Percentiles rank a stretch among this genome's conserved stretches.
Evolutionary conservation across 1,140 invertebrate genomes (phyloP).

Genomic region (Drosophila orosa): DNA sequence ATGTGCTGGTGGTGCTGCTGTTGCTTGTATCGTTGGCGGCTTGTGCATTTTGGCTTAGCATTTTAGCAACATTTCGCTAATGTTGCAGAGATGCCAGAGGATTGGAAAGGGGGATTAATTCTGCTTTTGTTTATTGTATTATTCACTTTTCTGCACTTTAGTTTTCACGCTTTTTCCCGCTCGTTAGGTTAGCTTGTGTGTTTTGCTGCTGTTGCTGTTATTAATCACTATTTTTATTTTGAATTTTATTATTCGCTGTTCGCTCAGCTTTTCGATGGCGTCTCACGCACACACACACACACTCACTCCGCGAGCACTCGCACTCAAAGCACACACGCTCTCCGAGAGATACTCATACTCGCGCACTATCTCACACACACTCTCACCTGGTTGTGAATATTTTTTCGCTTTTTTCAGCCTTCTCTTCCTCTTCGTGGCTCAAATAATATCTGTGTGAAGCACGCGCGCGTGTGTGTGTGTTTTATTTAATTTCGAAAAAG

Average conservation of each 20-base stretch:
- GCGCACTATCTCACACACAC: constrained; percentile 26
- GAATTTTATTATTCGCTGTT: constrained; percentile 70
- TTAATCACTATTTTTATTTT: constrained; percentile 83
- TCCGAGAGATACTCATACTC: constrained; percentile 32
- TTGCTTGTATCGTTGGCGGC: constrained; percentile 37
- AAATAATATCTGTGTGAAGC: constrained; percentile 40
- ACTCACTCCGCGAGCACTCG: constrained; percentile 1
- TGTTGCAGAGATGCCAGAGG: constrained; percentile 13
- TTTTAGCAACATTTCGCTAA: constrained; percentile 55
- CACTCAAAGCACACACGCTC: constrained; percentile 26
- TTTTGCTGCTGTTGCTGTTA: constrained; percentile 55
- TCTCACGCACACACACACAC: constrained; percentile 60
- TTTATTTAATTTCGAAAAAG: constrained; percentile 58
- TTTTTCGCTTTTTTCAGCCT: constrained; percentile 55
- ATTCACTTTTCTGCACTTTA: constrained; percentile 20
- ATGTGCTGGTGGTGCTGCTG: constrained; percentile 9
- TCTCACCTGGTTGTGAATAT: constrained; percentile 22
- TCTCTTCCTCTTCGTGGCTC: constrained; percentile 56
- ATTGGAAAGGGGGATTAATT: neutral
- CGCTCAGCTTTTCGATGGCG: constrained; percentile 72
- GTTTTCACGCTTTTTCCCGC: constrained; percentile 51
- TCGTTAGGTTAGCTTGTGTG: constrained; percentile 21
- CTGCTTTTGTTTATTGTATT: constrained; percentile 19
- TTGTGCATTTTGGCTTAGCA: constrained; percentile 73
- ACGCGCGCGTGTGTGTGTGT: constrained; percentile 45